Evolutionary conservation across 2,797 vertebrate species (phyloP).

Genomic region (Myotis vivesi): DNA sequence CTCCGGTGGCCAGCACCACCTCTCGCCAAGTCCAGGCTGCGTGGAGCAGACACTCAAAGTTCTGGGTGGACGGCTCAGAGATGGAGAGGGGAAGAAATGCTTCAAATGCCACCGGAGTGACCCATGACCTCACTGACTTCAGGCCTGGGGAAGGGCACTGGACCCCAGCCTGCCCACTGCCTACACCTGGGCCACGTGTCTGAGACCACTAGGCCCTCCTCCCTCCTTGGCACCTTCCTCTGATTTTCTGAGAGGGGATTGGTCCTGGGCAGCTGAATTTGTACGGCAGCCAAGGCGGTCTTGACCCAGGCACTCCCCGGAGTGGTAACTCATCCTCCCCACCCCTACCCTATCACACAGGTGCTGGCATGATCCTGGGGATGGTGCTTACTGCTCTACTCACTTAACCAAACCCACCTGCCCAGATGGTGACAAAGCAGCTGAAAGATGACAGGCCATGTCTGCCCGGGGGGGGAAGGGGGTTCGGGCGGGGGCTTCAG

Average conservation of each 20-base stretch:
- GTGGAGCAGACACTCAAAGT: rapidly evolving
- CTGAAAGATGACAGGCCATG: rapidly evolving
- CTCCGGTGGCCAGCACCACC: not conserved
- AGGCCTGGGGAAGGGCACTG: not conserved
- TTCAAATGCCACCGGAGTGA: not conserved
- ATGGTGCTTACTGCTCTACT: not conserved
- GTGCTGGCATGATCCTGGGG: not conserved
- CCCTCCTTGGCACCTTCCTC: not conserved
- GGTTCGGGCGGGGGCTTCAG: not conserved
- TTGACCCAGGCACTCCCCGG: not conserved
- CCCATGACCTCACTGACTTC: not conserved
- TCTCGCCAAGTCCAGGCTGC: not conserved
- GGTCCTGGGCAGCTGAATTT: not conserved
- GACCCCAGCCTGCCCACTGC: not conserved
- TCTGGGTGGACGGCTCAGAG: not conserved
- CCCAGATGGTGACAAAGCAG: not conserved
- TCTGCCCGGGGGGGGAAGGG: not conserved
- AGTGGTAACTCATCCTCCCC: not conserved
- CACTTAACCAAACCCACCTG: not conserved
- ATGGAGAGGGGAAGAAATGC: rapidly evolving
- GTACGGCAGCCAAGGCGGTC: not conserved
- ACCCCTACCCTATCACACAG: not conserved
- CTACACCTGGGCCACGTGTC: rapidly evolving
- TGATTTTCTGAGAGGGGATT: not conserved
- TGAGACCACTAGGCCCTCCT: not conserved